Percentiles rank a stretch among this genome's conserved stretches.
phyloP scores from a whole-genome alignment of 1,140 invertebrate species.

The Armadillidium nasatum region DNA sequence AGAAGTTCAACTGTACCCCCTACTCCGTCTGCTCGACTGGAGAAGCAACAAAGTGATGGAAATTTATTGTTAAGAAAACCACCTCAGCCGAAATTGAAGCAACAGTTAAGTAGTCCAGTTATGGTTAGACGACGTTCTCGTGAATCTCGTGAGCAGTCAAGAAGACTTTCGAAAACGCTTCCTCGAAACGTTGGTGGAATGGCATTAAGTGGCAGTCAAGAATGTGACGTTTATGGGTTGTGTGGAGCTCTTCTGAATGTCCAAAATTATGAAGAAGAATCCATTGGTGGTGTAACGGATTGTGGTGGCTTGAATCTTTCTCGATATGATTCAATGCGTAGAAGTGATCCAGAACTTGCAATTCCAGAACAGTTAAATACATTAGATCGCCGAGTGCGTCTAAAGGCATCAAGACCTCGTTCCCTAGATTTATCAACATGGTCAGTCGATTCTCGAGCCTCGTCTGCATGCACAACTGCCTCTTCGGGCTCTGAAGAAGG shows the following conservation, averaged over 20 bases:
- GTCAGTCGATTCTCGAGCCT: slow-evolving; percentile 68
- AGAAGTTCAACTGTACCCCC: slow-evolving; percentile 24
- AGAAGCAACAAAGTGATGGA: slow-evolving; percentile 60
- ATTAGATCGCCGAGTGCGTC: slow-evolving; percentile 67
- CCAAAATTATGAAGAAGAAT: slow-evolving; percentile 76
- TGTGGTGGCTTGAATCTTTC: slow-evolving; percentile 51
- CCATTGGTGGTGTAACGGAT: slow-evolving; percentile 38
- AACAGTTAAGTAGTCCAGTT: slow-evolving; percentile 61
- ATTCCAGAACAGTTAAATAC: slow-evolving; percentile 64
- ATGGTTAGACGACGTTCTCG: slow-evolving; percentile 62
- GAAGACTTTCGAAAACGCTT: slow-evolving; percentile 65
- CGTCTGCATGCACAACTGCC: slow-evolving; percentile 54
- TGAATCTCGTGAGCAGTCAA: slow-evolving; percentile 47
- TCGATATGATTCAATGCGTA: slow-evolving; percentile 53
- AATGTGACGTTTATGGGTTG: slow-evolving; percentile 78
- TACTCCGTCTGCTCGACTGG: slow-evolving; percentile 46
- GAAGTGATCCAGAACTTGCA: slow-evolving; percentile 75
- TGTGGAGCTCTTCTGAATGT: slow-evolving; percentile 86
- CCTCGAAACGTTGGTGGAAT: slow-evolving; percentile 60
- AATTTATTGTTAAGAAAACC: slow-evolving; percentile 50
- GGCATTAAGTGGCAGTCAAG: slow-evolving; percentile 33
- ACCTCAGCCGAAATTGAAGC: slow-evolving; percentile 52
- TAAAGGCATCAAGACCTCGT: slow-evolving; percentile 71
- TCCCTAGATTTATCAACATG: slow-evolving; percentile 79
- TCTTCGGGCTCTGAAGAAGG: slow-evolving; percentile 73